These are phyloP conservation scores for Columba guinea DNA, from an alignment of 2,797 vertebrate species.

Conservation along the genomic window DNA sequence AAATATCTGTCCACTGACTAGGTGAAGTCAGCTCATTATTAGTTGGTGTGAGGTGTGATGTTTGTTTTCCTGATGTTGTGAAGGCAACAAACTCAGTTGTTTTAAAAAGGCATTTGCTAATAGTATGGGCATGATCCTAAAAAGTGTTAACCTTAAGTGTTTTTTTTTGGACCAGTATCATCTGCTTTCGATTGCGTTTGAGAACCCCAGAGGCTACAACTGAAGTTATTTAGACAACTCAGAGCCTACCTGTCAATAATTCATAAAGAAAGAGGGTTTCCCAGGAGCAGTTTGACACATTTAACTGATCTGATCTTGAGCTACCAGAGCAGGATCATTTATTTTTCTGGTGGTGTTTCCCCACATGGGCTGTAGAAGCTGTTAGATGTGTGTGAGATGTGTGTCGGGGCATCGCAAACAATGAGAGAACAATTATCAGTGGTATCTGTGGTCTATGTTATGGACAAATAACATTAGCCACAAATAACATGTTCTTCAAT, in stretches of 20 bases:
- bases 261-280: neutral
- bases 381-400: neutral
- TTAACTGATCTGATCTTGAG: neutral
- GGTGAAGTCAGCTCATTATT: slow-evolving; percentile 60
- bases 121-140: neutral
- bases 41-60: slow-evolving; percentile 16
- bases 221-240: neutral
- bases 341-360: neutral
- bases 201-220: neutral
- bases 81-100: slow-evolving; percentile 46
- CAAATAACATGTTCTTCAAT: neutral
- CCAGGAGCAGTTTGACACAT: neutral
- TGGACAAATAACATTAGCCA: neutral
- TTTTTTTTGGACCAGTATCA: neutral
- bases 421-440: neutral
- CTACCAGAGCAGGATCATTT: neutral
- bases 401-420: neutral
- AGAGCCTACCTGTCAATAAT: neutral
- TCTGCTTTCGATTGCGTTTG: neutral
- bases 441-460: neutral
- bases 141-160: neutral
- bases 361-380: neutral
- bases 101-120: slow-evolving; percentile 51
- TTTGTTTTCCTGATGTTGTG: slow-evolving; percentile 53
- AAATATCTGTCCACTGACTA: slow-evolving; percentile 53